phyloP scores from a whole-genome alignment of 2,113 vertebrate species.

The Trichechus manatus region DNA sequence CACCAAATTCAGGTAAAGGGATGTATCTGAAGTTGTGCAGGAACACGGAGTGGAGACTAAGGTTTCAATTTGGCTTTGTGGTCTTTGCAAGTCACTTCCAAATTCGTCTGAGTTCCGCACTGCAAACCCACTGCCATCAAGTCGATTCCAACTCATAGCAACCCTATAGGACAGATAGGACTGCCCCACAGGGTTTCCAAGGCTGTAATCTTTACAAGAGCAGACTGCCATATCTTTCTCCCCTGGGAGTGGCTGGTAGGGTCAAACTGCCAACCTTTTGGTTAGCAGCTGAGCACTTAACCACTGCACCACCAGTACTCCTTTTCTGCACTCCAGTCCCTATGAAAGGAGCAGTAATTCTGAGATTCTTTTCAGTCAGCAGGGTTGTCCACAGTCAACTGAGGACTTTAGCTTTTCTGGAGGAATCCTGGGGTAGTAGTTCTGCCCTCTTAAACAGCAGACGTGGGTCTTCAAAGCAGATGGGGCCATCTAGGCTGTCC shows the following conservation, averaged over 20 bases:
- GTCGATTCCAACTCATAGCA: not conserved
- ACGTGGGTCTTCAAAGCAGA: not conserved
- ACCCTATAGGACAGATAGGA: not conserved
- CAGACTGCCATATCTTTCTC: not conserved
- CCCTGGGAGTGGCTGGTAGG: not conserved
- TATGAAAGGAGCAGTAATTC: not conserved
- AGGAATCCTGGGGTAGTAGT: accelerated
- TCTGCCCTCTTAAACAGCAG: not conserved
- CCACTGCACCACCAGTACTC: not conserved
- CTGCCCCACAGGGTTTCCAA: not conserved
- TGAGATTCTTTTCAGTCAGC: not conserved
- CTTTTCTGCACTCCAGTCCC: not conserved
- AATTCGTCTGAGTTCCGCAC: not conserved
- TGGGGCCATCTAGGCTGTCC: not conserved
- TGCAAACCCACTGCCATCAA: not conserved
- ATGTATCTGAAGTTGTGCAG: not conserved
- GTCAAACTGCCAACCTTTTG: not conserved
- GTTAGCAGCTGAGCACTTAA: not conserved
- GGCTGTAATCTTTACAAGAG: not conserved
- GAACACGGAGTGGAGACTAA: not conserved
- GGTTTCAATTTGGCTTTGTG: not conserved
- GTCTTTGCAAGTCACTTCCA: not conserved
- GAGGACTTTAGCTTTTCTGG: not conserved
- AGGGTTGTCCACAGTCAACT: not conserved
- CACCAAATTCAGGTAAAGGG: not conserved